Conservation (phyloP, 2,113 vertebrate species). For the Onychostruthus taczanowskii region DNA sequence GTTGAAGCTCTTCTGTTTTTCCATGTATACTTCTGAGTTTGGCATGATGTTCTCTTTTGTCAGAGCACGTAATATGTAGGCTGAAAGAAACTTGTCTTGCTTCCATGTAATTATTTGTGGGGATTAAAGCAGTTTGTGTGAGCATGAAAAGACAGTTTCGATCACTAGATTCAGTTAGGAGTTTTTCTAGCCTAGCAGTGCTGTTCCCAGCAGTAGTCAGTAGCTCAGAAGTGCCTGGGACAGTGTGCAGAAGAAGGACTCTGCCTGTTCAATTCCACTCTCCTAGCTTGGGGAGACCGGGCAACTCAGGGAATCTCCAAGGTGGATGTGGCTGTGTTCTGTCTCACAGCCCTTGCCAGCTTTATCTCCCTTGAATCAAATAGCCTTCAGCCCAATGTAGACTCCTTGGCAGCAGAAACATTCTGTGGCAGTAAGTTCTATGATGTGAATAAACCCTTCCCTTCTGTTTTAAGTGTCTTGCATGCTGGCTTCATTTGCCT, state of each 20-base stretch:
- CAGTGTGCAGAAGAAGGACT: not conserved
- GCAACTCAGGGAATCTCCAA: accelerated
- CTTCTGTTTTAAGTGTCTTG: not conserved
- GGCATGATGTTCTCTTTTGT: not conserved
- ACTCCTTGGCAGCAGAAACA: not conserved
- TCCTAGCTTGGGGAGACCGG: accelerated
- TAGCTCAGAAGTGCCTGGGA: not conserved
- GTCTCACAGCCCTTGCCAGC: not conserved
- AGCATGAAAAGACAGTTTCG: not conserved
- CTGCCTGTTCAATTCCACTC: not conserved
- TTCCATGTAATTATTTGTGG: not conserved
- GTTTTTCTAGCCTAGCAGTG: not conserved
- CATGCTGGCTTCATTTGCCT: not conserved
- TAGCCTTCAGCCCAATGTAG: not conserved
- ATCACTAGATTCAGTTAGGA: not conserved
- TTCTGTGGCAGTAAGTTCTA: not conserved
- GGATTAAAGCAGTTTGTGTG: not conserved
- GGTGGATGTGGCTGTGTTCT: not conserved
- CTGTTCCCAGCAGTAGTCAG: not conserved
- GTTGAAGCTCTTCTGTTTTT: not conserved
- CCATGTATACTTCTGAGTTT: not conserved
- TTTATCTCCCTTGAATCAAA: not conserved
- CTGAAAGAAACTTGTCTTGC: not conserved
- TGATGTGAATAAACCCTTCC: not conserved
- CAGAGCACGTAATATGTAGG: not conserved